phyloP scores from a whole-genome alignment of 2,888 invertebrate genomes.

The Watsonalla cultraria region DNA sequence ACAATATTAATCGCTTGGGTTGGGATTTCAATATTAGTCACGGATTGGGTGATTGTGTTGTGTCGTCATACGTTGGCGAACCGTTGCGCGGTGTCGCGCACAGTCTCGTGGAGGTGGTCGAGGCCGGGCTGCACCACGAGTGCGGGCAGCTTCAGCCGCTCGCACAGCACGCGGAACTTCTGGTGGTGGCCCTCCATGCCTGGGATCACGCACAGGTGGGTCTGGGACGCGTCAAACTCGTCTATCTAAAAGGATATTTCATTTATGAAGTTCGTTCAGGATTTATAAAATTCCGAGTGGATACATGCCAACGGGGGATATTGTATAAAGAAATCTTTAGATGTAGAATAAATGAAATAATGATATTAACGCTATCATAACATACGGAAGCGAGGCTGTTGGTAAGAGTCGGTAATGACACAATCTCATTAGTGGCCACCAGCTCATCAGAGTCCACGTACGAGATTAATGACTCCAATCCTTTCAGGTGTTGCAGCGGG shows the following conservation, averaged over 20 bases:
- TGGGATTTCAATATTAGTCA: too few species aligned
- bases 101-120: conserved; percentile 31
- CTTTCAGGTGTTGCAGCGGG: conserved; percentile 5
- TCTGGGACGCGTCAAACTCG: conserved; percentile 5
- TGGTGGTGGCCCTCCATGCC: conserved; percentile 44
- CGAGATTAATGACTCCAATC: conserved; percentile 15
- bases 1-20: too few species aligned
- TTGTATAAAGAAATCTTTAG: too few species aligned
- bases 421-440: conserved; percentile 39
- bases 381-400: conserved; percentile 19
- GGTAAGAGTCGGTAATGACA: conserved; percentile 36
- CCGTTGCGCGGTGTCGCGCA: conserved; percentile 33
- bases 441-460: conserved; percentile 12
- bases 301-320: too few species aligned
- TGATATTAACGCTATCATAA: neutral
- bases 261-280: too few species aligned
- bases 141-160: conserved; percentile 38
- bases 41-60: too few species aligned
- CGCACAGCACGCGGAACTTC: conserved; percentile 33
- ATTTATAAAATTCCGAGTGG: too few species aligned
- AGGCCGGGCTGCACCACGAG: conserved; percentile 40
- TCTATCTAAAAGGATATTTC: conserved; percentile 27
- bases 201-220: conserved; percentile 34
- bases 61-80: conserved; percentile 28
- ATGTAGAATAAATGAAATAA: neutral